Percentiles rank a stretch among this genome's conserved stretches.
These are phyloP conservation scores for Fregetta grallaria DNA, from an alignment of 2,113 vertebrate species.

Conservation along the genomic window DNA sequence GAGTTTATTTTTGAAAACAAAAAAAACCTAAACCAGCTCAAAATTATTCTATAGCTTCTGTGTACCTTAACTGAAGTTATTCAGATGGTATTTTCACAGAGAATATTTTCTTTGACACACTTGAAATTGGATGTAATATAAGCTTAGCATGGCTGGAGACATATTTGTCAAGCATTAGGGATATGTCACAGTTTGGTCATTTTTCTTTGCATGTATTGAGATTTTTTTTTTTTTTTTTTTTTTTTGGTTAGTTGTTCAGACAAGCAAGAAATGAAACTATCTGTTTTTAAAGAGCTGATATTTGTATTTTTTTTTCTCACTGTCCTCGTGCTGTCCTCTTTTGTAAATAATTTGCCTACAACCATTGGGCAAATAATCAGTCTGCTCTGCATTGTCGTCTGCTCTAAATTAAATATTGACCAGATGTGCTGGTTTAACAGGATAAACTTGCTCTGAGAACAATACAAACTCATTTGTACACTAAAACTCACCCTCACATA, in stretches of 20 bases:
- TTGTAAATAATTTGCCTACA: background rate
- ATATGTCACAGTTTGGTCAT: background rate
- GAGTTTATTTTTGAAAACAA: background rate
- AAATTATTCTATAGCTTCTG: background rate
- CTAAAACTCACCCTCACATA: background rate
- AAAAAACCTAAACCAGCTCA: background rate
- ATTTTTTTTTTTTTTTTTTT: background rate
- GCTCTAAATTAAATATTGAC: constrained; percentile 21
- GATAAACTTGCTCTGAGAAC: background rate
- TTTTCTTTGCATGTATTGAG: background rate
- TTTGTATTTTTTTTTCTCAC: background rate
- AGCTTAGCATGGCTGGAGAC: background rate
- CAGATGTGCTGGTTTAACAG: background rate
- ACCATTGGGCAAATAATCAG: background rate
- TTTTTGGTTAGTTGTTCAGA: background rate
- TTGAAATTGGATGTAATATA: background rate
- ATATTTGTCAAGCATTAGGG: background rate
- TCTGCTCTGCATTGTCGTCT: background rate
- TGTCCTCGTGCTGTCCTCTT: background rate
- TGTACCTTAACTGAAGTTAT: background rate
- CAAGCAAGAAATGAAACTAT: background rate
- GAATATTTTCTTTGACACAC: background rate
- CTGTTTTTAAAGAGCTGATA: background rate
- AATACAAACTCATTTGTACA: background rate
- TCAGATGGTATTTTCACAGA: background rate